Evolutionary conservation across 1,140 invertebrate genomes (phyloP).

Genomic region (Brachionus paranguensis): DNA sequence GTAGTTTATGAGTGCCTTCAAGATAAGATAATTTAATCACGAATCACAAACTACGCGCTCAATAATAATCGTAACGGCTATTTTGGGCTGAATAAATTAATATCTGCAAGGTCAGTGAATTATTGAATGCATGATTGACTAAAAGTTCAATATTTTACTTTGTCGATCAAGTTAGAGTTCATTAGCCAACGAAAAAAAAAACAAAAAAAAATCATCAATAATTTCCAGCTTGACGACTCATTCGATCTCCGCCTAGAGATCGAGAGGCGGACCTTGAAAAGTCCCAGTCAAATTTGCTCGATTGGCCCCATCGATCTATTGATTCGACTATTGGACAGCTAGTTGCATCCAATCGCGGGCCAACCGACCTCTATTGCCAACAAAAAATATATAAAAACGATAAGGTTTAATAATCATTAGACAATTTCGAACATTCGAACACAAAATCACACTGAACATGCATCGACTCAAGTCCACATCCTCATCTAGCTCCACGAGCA

Average conservation of each 20-base stretch:
- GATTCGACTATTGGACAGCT: neutral
- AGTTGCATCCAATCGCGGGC: neutral
- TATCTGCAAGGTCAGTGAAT: constrained; percentile 4
- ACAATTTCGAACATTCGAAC: constrained; percentile 21
- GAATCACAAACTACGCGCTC: neutral
- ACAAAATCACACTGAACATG: neutral
- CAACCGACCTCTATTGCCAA: neutral
- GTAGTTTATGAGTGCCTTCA: neutral
- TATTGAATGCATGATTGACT: constrained; percentile 23
- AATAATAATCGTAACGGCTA: neutral
- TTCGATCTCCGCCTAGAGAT: neutral
- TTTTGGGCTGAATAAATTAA: constrained; percentile 22
- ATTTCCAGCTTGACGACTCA: no score
- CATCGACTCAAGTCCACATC: neutral
- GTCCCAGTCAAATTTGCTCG: neutral
- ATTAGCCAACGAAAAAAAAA: neutral
- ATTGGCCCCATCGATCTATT: constrained; percentile 18
- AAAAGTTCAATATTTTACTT: constrained; percentile 16
- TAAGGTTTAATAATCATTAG: constrained; percentile 29
- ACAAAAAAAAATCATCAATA: no score
- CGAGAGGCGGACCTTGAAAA: neutral
- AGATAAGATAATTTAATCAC: constrained; percentile 34
- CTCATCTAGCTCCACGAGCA: neutral
- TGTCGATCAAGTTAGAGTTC: constrained; percentile 17
- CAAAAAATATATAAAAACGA: constrained; percentile 23